Percentiles rank a stretch among this genome's conserved stretches.
Evolutionary conservation across 2,113 vertebrate species (phyloP).

Genomic region (Phyllopteryx taeniolatus): DNA sequence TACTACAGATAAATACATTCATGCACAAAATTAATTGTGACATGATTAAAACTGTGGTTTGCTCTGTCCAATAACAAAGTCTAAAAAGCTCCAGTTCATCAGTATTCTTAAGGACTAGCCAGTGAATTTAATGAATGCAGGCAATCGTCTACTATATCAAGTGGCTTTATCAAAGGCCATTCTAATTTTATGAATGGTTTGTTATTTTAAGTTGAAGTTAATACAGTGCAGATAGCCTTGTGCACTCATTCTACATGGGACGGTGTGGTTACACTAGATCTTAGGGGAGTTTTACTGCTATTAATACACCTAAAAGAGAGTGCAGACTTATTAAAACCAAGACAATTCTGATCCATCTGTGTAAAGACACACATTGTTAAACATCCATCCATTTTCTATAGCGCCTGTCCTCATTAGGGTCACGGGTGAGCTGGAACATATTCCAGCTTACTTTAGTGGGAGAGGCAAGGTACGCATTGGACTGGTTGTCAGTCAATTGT

Average conservation of each 20-base stretch:
- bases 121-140: slow-evolving; percentile 56
- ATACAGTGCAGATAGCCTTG: slow-evolving; percentile 33
- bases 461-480: no score
- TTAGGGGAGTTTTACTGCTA: background rate
- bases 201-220: slow-evolving; percentile 54
- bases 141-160: slow-evolving; percentile 63
- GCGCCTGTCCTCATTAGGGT: no score
- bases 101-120: slow-evolving; percentile 52
- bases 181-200: slow-evolving; percentile 57
- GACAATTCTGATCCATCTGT: background rate
- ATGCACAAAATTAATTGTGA: slow-evolving; percentile 1
- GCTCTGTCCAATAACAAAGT: slow-evolving; percentile 11
- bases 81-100: slow-evolving; percentile 46
- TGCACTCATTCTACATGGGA: slow-evolving; percentile 20
- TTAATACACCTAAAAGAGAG: background rate
- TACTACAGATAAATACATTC: slow-evolving; percentile 6
- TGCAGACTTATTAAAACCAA: background rate
- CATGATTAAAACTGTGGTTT: slow-evolving; percentile 22
- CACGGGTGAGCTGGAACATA: background rate
- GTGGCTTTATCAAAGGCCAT: slow-evolving; percentile 60
- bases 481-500: no score
- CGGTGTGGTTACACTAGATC: background rate
- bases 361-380: background rate
- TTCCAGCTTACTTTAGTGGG: no score
- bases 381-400: no score